Evolutionary conservation across 2,113 vertebrate genomes (phyloP).

Genomic region (Chloroceryle aenea): DNA sequence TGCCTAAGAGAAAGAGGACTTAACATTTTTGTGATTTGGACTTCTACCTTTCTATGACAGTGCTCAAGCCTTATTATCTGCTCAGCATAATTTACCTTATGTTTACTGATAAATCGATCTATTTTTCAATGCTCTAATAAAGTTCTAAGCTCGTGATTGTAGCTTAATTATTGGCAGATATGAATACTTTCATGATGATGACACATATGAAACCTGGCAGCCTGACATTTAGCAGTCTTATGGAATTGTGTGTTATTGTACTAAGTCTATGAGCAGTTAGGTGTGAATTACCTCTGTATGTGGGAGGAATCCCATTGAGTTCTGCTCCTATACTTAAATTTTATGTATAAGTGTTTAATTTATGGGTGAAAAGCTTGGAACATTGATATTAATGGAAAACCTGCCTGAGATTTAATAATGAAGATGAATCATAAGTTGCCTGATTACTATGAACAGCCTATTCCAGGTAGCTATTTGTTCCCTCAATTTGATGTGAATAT

Average conservation of each 20-base stretch:
- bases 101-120: neutral
- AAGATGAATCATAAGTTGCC: neutral
- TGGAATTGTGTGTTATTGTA: neutral
- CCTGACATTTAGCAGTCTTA: neutral
- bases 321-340: neutral
- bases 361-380: neutral
- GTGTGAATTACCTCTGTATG: neutral
- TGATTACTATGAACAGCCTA: neutral
- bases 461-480: neutral
- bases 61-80: neutral
- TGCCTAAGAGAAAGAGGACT: neutral
- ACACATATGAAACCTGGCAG: neutral
- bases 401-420: neutral
- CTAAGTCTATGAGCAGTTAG: neutral
- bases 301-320: constrained; percentile 3
- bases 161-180: constrained; percentile 20
- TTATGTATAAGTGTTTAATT: neutral
- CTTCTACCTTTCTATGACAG: neutral
- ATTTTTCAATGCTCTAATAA: neutral
- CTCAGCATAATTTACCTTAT: neutral
- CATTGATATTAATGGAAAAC: neutral
- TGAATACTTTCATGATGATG: neutral
- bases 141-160: neutral
- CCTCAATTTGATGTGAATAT: neutral
- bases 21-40: neutral